Base-by-base conservation (phyloP, 2,797 vertebrate genomes). In the Phalloptychus januarius region DNA sequence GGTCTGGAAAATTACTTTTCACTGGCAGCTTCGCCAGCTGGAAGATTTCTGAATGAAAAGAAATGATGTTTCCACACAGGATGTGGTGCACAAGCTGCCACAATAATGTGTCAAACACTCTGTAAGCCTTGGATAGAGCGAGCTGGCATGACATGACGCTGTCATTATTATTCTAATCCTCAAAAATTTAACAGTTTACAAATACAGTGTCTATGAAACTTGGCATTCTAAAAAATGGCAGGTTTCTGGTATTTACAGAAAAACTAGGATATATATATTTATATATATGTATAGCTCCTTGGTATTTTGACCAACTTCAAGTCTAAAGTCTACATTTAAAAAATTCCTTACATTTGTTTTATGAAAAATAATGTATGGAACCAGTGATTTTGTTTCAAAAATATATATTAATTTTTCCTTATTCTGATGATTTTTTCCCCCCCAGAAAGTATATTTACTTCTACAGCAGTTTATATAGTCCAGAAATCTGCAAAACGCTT, bases 1-100 rank as follows among this genome's bases (percentile, higher is more conserved):
- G 85, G 82, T 79, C 89, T 87, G 81, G 81, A 86, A 88, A 90
- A 91, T 91, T 74, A 81, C 88, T 88, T 93, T 91, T 72, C 81
- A 48, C 72, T 58, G 74, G 83, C 84, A 46, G 86, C 83, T 78
- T 70, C 77, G 69, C 89, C 90, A 87, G 82, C 86, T 83, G 86
- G 87, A 91, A 86, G 73, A 80, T 83, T 56, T 75, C 42, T 80
- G 77, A 89, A 84, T 87, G 86, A 87, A 86, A 84, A 65, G 69
- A 79, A 86, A 72, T 31, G 38, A 75, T 63, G 79, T 83, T 79
- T 87, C 58, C 78, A 63, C 18, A 13, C 15, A 13, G 73, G 78
- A 77, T 1, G 77, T 13, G 52, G 61, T 0, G 65, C 3, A 75
- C 74, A 79, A 75, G 82, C 87, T 71, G 78, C 46, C 38, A 40